Evolutionary conservation across 2,888 invertebrate genomes (phyloP), one percentile per base, ranked within the genome.

Genomic region (Eremobia ochroleuca): DNA sequence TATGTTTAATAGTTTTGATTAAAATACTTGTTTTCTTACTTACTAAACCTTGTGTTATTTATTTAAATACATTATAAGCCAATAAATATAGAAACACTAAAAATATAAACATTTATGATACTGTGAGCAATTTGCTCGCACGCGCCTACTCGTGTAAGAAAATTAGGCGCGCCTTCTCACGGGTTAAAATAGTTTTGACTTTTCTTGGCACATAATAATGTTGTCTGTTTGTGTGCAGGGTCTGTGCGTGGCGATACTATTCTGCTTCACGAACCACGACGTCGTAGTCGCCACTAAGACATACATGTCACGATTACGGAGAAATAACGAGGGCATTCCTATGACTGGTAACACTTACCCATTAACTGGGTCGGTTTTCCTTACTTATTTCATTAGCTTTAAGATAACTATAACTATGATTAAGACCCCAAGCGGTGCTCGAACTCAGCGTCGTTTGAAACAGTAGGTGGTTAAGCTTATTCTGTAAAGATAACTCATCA

Each of bases 191-290:
- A 18, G 4, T 34, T 25, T 31, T 25, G n/a, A 40, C 3, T 34
- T 43, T 18, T 43, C 18, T 52, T 64, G 28, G 28, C 28, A 15
- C 4, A 0, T 64, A 28, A 4, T 55, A 31, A 28, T 68, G 25
- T 58, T 5, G 4, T 13, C 34, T 40, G 18, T 77, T 66, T 78
- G 3, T 77, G 13, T 74, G 25, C 89, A 98, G 98, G 98, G 98
- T 46, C 94, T 98, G 49, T 98, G 98, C 89, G 98, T 98, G 8
- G 97, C 98, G 0, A 97, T 98, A 69, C 95, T 98, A 11, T 98
- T 98, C 91, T 98, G 98, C 91, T 98, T 98, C 95, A 98, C 98
- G 85, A 98, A 98, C 93, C 97, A 98, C 83, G 98, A 98, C 92
- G 98, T 98, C 21, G 95, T 97, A 74, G 95, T 96, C 69, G 97